A percentile compares a stretch with the other conserved stretches of the same genome.
Evolutionary conservation across 2,113 vertebrate genomes (phyloP).

Genomic region (Leptocoma aspasia): DNA sequence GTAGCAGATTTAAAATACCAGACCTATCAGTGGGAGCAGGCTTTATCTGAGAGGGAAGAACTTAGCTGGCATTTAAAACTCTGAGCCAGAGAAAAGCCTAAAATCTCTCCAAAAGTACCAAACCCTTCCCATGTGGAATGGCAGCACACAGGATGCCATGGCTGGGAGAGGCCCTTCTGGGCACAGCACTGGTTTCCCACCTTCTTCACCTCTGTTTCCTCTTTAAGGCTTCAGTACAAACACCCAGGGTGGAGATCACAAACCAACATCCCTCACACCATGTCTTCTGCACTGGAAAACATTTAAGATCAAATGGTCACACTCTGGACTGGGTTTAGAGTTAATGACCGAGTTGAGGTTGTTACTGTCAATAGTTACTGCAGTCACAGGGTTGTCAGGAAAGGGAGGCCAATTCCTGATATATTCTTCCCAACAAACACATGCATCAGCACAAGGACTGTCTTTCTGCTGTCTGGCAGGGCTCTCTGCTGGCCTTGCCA

Average conservation of each 20-base stretch:
- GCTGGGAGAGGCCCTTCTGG: not conserved
- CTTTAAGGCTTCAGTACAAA: not conserved
- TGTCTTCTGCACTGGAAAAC: not conserved
- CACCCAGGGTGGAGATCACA: not conserved
- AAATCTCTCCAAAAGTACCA: not conserved
- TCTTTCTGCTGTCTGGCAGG: not conserved
- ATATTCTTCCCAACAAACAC: not conserved
- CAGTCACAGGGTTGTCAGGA: not conserved
- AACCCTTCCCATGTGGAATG: not conserved
- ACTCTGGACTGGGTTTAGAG: not conserved
- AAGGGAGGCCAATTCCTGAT: not conserved
- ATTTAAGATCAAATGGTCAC: not conserved
- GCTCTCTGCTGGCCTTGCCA: not conserved
- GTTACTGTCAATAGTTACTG: not conserved
- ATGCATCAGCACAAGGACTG: not conserved
- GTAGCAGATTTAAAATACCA: not conserved
- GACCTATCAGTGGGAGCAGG: not conserved
- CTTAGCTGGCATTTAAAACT: not conserved
- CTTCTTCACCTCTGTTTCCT: not conserved
- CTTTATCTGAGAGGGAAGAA: not conserved
- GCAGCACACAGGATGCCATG: rapidly evolving
- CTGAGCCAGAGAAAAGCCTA: not conserved
- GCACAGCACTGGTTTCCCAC: not conserved
- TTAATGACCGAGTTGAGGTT: not conserved
- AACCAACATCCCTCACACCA: not conserved